These are phyloP conservation scores for Ictidomys tridecemlineatus DNA, from an alignment of 2,113 vertebrate genomes.

Conservation along the genomic window DNA sequence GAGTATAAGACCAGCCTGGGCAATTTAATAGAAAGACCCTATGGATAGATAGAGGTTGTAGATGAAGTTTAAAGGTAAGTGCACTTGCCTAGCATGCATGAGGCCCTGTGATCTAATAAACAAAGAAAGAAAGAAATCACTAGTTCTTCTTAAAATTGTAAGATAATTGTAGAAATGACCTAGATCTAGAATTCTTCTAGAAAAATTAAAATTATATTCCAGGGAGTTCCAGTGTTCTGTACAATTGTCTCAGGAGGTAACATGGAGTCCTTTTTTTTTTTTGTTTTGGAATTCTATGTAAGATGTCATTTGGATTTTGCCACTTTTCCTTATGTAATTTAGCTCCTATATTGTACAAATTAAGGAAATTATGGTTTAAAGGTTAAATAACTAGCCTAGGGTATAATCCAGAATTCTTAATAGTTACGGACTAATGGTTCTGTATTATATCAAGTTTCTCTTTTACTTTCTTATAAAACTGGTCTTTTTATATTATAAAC, in stretches of 20 bases:
- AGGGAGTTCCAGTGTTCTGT: background rate
- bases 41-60: background rate
- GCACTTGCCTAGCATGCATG: background rate
- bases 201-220: background rate
- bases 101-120: background rate
- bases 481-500: background rate
- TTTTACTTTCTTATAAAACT: conserved; percentile 33
- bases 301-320: conserved; percentile 43
- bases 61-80: background rate
- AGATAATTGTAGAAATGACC: conserved; percentile 1
- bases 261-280: background rate
- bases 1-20: background rate
- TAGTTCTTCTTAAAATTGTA: background rate
- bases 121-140: background rate
- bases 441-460: background rate
- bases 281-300: conserved; percentile 20
- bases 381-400: background rate
- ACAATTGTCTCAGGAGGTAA: conserved; percentile 21
- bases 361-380: background rate
- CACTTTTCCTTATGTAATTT: background rate
- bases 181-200: conserved; percentile 22
- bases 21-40: background rate
- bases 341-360: conserved; percentile 35
- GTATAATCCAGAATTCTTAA: background rate
- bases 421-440: background rate